Evolutionary conservation across 2,888 invertebrate species (phyloP).

Genomic region (Plagodis dolabraria): DNA sequence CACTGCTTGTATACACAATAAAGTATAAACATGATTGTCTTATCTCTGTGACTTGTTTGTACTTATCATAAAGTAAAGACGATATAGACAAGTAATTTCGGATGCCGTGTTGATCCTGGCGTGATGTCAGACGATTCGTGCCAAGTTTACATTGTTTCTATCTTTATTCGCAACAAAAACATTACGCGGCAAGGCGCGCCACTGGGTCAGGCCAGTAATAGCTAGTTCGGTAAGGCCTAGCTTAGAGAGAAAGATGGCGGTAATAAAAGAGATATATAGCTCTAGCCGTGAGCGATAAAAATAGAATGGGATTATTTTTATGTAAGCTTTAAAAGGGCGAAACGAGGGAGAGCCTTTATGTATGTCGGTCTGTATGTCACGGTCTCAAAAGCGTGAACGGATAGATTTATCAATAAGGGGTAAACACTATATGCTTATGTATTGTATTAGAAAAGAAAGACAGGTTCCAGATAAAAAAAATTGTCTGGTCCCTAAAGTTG

Average conservation of each 20-base stretch:
- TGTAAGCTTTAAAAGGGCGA: too few species aligned
- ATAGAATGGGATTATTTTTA: background rate
- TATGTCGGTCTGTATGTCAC: too few species aligned
- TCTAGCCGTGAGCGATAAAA: background rate
- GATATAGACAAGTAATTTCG: background rate
- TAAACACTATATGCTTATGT: too few species aligned
- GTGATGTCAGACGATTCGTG: constrained; percentile 22
- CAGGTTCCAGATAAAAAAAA: too few species aligned
- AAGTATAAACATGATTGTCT: too few species aligned
- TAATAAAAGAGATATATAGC: constrained; percentile 10
- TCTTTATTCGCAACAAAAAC: constrained; percentile 24
- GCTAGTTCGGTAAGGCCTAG: constrained; percentile 7
- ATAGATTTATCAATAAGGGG: too few species aligned
- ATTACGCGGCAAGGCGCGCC: constrained; percentile 16
- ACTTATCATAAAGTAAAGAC: background rate
- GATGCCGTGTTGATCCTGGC: constrained; percentile 25
- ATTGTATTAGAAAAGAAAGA: too few species aligned
- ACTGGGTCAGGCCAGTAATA: constrained; percentile 2
- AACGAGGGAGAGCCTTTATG: too few species aligned
- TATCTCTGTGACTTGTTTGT: background rate
- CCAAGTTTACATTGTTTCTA: constrained; percentile 16
- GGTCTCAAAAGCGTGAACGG: too few species aligned
- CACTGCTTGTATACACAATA: too few species aligned
- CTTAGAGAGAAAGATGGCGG: constrained; percentile 10
- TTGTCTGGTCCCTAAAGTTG: too few species aligned